Percentiles rank a stretch among this genome's conserved stretches.
These are phyloP conservation scores for Drosophila tanythrix DNA, from an alignment of 2,888 invertebrate species.

Conservation along the genomic window DNA sequence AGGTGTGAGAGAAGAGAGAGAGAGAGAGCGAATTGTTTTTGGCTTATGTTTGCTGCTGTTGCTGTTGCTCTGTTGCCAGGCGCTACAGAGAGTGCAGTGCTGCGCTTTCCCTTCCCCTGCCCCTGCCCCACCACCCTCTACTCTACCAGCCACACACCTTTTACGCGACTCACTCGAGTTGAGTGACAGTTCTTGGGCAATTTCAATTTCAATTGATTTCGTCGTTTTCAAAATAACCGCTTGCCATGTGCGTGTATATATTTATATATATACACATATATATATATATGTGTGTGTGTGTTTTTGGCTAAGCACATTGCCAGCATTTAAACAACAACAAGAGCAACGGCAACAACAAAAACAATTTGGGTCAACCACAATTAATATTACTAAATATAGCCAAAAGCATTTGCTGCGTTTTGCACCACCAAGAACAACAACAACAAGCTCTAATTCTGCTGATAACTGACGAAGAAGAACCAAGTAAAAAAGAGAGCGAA, in stretches of 20 bases:
- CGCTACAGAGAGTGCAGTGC: slow-evolving; percentile 46
- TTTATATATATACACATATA: not conserved
- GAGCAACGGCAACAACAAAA: not conserved
- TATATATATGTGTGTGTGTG: not conserved
- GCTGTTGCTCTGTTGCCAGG: slow-evolving; percentile 53
- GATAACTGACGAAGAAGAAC: slow-evolving; percentile 20
- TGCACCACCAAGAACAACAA: slow-evolving; percentile 7
- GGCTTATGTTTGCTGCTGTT: slow-evolving; percentile 8
- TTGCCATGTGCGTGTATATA: slow-evolving; percentile 25
- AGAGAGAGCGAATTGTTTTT: not conserved
- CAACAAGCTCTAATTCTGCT: slow-evolving; percentile 14
- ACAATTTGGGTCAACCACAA: slow-evolving; percentile 75
- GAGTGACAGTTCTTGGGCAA: slow-evolving; percentile 66
- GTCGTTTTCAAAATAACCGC: slow-evolving; percentile 63
- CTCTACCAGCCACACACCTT: slow-evolving; percentile 27
- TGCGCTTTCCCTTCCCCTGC: not conserved
- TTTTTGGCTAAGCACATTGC: slow-evolving; percentile 63
- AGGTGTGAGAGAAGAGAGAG: slow-evolving; percentile 14
- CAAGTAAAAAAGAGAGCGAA: slow-evolving; percentile 1
- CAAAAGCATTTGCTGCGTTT: slow-evolving; percentile 49
- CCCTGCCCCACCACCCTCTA: not conserved
- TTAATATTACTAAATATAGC: slow-evolving; percentile 76
- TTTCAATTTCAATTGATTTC: slow-evolving; percentile 77
- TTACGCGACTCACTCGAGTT: slow-evolving; percentile 31
- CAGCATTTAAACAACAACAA: slow-evolving; percentile 39